phyloP scores from a whole-genome alignment of 2,888 invertebrate genomes.

The Chironomus tentans region DNA sequence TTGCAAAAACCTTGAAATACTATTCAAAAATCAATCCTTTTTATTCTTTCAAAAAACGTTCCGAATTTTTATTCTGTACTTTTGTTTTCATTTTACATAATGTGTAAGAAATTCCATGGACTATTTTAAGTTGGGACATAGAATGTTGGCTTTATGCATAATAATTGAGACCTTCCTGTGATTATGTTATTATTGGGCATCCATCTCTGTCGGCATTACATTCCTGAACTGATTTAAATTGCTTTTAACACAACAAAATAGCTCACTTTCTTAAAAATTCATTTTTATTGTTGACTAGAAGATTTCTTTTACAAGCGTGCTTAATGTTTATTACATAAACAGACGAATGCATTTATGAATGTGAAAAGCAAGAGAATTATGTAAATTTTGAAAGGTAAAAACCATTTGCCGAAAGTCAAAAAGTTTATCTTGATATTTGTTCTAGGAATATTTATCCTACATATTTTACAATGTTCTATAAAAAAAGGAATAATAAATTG shows the following conservation, averaged over 20 bases:
- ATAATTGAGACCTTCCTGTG: neutral
- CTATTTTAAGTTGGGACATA: neutral
- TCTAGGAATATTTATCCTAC: neutral
- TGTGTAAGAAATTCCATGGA: neutral
- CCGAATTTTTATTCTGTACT: neutral
- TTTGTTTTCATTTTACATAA: neutral
- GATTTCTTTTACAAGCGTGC: neutral
- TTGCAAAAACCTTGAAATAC: neutral
- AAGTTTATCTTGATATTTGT: neutral
- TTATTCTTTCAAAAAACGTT: neutral
- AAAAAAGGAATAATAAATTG: neutral
- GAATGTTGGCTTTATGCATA: neutral
- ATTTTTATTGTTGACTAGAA: neutral
- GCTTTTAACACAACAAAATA: neutral
- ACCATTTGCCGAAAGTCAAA: neutral
- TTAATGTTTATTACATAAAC: neutral
- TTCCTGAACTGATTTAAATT: neutral
- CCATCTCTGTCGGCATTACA: neutral
- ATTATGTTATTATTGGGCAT: neutral
- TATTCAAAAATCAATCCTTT: constrained; percentile 1
- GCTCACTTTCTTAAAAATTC: neutral
- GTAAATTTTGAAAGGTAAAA: neutral
- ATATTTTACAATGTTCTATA: neutral
- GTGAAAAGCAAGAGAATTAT: neutral
- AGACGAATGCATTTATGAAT: neutral